Conservation (phyloP, 1,140 invertebrate genomes). For the Drosophila micromelanica region DNA sequence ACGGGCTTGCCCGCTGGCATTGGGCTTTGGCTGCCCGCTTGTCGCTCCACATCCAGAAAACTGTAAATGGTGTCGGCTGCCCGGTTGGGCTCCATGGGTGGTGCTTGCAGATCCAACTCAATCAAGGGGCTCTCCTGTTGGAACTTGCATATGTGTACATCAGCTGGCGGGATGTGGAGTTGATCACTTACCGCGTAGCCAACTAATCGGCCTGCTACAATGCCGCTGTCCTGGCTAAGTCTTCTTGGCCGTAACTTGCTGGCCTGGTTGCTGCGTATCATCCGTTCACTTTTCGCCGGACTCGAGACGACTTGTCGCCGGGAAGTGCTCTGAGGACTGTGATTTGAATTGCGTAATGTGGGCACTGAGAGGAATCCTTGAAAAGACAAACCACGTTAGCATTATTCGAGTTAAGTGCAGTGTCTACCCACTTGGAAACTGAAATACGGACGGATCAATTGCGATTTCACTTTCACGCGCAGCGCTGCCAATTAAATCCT, state of each 20-base stretch:
- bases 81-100: slow-evolving; percentile 4
- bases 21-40: slow-evolving; percentile 1
- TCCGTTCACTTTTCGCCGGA: slow-evolving; percentile 78
- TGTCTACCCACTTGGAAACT: slow-evolving; percentile 67
- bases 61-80: slow-evolving; percentile 34
- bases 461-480: slow-evolving; percentile 47
- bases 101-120: slow-evolving; percentile 39
- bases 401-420: not conserved
- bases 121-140: slow-evolving; percentile 51
- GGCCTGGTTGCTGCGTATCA: slow-evolving; percentile 45
- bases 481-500: slow-evolving; percentile 68
- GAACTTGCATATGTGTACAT: not conserved
- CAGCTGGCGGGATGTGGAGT: not conserved
- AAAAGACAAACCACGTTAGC: not conserved
- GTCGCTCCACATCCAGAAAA: slow-evolving; percentile 28
- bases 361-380: slow-evolving; percentile 80
- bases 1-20: slow-evolving; percentile 14
- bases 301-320: slow-evolving; percentile 73
- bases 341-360: slow-evolving; percentile 58
- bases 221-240: slow-evolving; percentile 79
- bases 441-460: slow-evolving; percentile 53
- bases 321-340: slow-evolving; percentile 28
- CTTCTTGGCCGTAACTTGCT: slow-evolving; percentile 61
- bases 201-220: slow-evolving; percentile 73
- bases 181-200: slow-evolving; percentile 62